These are phyloP conservation scores for Polypedilum pembai DNA, from an alignment of 1,140 invertebrate genomes.

Conservation along the genomic window DNA sequence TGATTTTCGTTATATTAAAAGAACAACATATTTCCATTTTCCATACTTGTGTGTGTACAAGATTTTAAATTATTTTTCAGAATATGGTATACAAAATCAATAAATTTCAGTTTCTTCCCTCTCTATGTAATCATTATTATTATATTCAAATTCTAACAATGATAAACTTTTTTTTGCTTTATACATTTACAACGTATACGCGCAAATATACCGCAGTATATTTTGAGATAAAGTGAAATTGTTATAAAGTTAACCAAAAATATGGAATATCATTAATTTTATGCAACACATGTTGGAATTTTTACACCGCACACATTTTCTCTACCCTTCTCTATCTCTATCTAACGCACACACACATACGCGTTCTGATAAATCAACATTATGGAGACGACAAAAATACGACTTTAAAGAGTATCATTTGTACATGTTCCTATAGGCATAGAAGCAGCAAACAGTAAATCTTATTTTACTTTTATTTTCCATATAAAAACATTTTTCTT, in stretches of 20 bases:
- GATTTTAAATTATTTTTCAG: conserved; percentile 8
- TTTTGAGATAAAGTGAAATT: background rate
- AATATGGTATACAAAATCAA: background rate
- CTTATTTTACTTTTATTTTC: conserved; percentile 13
- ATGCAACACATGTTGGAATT: conserved; percentile 28
- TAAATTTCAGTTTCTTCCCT: background rate
- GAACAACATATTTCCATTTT: conserved; percentile 6
- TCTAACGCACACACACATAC: background rate
- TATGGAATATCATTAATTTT: conserved; percentile 28
- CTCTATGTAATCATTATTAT: background rate
- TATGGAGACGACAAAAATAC: background rate
- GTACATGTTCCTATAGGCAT: background rate
- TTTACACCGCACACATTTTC: conserved; percentile 19
- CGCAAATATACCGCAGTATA: background rate
- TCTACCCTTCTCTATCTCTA: background rate
- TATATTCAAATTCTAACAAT: conserved; percentile 10
- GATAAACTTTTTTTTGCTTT: background rate
- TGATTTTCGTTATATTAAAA: conserved; percentile 7
- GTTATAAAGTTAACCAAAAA: conserved; percentile 25
- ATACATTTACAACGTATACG: background rate
- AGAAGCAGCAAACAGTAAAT: background rate
- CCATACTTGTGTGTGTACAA: background rate
- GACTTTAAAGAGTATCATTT: conserved; percentile 26
- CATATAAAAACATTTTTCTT: background rate
- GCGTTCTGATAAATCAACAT: background rate